Conservation (phyloP, 2,113 vertebrate genomes). For the Odocoileus hemionus region DNA sequence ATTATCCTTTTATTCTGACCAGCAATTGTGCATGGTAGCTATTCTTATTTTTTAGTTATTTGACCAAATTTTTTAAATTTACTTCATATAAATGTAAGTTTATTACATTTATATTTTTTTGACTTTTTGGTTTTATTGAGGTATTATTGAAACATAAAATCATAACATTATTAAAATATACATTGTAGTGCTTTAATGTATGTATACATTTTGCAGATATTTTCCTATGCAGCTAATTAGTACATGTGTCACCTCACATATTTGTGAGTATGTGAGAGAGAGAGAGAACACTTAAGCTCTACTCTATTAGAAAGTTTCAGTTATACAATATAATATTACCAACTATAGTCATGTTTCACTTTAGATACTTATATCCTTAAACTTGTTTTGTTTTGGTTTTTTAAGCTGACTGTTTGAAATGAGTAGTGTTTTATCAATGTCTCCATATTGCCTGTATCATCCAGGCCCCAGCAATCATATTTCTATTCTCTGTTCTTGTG, state of each 20-base stretch:
- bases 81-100: background rate
- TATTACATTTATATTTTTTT: background rate
- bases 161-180: background rate
- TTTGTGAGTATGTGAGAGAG: background rate
- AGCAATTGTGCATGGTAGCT: background rate
- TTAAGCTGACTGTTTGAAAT: background rate
- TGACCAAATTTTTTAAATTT: background rate
- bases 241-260: background rate
- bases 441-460: background rate
- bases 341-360: background rate
- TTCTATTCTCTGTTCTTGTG: background rate
- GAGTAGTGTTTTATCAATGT: background rate
- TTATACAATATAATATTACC: background rate
- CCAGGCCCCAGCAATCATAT: background rate
- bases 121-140: background rate
- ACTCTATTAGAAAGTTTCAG: background rate
- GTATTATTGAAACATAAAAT: background rate
- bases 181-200: background rate
- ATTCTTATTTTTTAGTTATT: background rate
- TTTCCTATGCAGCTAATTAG: background rate
- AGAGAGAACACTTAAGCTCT: background rate
- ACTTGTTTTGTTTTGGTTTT: background rate
- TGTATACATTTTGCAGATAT: background rate
- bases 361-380: background rate
- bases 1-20: background rate